Conservation (phyloP, 2,888 invertebrate species). For the Adelphocoris suturalis region DNA sequence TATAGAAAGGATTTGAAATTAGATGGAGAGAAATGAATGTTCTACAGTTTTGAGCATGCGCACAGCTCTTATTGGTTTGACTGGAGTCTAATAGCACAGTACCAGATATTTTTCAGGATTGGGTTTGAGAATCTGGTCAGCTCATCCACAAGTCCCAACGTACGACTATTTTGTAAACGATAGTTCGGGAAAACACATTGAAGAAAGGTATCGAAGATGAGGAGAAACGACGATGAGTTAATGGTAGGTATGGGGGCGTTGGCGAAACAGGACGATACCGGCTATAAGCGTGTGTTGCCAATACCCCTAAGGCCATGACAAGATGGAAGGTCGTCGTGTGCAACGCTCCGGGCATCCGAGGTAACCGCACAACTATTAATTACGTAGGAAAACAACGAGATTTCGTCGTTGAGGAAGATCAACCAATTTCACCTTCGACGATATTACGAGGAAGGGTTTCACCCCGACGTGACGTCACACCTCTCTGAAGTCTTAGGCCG, state of each 20-base stretch:
- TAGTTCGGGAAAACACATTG: neutral
- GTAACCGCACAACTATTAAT: slow-evolving; percentile 28
- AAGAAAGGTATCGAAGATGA: neutral
- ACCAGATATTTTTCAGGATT: too few species aligned
- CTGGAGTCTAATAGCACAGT: too few species aligned
- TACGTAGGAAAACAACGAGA: slow-evolving; percentile 10
- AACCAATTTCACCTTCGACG: slow-evolving; percentile 39
- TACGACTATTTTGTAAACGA: too few species aligned
- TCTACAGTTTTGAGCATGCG: too few species aligned
- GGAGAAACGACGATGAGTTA: neutral
- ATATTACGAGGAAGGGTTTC: slow-evolving; percentile 28
- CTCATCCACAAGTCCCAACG: too few species aligned
- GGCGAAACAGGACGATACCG: neutral
- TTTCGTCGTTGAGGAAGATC: neutral
- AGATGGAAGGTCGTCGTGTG: neutral
- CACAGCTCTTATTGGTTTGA: too few species aligned
- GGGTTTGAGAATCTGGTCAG: too few species aligned
- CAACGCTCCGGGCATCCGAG: neutral
- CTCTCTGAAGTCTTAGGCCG: neutral
- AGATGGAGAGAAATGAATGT: too few species aligned
- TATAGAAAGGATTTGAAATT: too few species aligned
- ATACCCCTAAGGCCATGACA: neutral
- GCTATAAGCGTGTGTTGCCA: neutral
- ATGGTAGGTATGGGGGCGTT: neutral
- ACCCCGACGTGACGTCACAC: slow-evolving; percentile 21